Evolutionary conservation across 2,113 vertebrate genomes (phyloP).

Genomic region (Perccottus glenii): DNA sequence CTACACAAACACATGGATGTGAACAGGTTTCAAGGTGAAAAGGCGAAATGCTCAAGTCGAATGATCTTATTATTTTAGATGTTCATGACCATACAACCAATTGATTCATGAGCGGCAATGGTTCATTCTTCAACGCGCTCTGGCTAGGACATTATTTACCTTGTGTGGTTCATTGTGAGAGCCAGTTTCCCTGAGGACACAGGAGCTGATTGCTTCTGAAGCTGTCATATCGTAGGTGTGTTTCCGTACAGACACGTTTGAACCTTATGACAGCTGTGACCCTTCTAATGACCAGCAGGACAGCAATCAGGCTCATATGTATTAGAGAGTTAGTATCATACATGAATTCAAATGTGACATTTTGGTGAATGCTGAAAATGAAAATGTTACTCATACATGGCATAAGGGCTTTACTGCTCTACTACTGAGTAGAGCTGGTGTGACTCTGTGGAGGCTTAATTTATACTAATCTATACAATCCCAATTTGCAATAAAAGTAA

Average conservation of each 20-base stretch:
- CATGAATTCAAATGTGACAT: neutral
- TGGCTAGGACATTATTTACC: neutral
- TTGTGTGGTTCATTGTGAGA: constrained; percentile 6
- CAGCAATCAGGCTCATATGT: neutral
- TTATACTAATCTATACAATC: neutral
- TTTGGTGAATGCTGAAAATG: neutral
- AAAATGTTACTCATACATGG: neutral
- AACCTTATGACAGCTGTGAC: constrained; percentile 4
- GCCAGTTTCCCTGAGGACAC: constrained; percentile 15
- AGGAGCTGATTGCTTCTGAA: constrained; percentile 37
- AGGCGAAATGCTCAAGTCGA: neutral
- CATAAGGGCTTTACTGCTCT: neutral
- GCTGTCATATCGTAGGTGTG: constrained; percentile 19
- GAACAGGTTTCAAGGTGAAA: neutral
- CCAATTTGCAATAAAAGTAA: too few species aligned
- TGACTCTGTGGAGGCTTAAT: neutral
- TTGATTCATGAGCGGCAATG: neutral
- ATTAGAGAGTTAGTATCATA: neutral
- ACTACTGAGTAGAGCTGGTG: neutral
- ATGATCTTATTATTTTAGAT: neutral
- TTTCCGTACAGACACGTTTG: constrained; percentile 2
- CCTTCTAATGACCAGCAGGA: constrained; percentile 14
- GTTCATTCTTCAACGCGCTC: constrained; percentile 13
- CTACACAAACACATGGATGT: neutral
- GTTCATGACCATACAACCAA: constrained; percentile 1